A percentile compares a stretch with the other conserved stretches of the same genome.
These are phyloP conservation scores for Willowsia nigromaculata DNA, from an alignment of 2,888 invertebrate genomes.

Conservation along the genomic window DNA sequence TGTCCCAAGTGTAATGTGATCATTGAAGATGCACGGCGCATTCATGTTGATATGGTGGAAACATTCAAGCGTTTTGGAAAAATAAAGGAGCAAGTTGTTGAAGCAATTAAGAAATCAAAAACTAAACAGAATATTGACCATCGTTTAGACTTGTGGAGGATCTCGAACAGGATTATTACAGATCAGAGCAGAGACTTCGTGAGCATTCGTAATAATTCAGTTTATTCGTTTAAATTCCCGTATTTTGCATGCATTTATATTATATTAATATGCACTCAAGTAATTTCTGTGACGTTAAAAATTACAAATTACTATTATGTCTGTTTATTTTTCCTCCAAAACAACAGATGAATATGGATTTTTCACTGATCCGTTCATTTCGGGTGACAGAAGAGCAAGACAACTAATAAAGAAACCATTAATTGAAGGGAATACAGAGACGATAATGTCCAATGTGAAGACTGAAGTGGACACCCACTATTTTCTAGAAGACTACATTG, in stretches of 20 bases:
- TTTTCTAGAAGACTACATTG: too few relatives aligned
- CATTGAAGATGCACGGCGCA: not conserved
- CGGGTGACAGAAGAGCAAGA: not conserved
- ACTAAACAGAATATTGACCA: not conserved
- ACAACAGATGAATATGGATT: constrained; percentile 20
- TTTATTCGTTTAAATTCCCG: not conserved
- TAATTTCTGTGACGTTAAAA: not conserved
- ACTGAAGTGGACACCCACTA: not conserved
- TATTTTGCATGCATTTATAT: too few relatives aligned
- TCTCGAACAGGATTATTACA: not conserved
- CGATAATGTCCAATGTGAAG: not conserved
- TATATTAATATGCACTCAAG: too few relatives aligned
- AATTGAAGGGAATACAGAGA: not conserved
- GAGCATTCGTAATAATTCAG: not conserved
- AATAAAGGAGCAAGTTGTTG: not conserved
- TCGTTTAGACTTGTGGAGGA: not conserved
- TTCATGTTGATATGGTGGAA: not conserved
- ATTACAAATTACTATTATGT: not conserved
- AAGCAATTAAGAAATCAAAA: not conserved
- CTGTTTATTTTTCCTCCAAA: not conserved
- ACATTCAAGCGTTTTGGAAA: not conserved
- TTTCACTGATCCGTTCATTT: not conserved
- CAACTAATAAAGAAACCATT: not conserved
- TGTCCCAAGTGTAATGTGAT: constrained; percentile 4
- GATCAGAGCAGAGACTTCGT: constrained; percentile 8